Conservation (phyloP, 1,140 invertebrate species). For the Ladona fulva region DNA sequence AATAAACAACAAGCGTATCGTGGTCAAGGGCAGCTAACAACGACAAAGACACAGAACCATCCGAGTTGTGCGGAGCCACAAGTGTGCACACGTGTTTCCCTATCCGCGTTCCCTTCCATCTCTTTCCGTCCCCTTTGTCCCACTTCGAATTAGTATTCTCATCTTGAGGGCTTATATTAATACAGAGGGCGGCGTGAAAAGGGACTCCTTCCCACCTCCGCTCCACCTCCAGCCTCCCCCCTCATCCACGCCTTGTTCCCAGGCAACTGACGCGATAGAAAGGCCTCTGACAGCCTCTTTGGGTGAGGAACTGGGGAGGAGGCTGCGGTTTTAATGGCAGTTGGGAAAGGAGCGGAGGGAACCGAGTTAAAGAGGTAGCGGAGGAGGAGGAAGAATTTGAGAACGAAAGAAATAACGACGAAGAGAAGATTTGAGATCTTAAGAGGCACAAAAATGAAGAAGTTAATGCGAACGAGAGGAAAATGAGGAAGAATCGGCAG, state of each 20-base stretch:
- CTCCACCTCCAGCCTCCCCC: not conserved
- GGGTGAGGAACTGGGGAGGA: not conserved
- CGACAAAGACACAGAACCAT: not conserved
- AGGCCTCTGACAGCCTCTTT: not conserved
- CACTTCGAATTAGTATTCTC: constrained; percentile 28
- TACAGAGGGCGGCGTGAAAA: not conserved
- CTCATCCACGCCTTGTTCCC: not conserved
- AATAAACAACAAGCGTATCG: not conserved
- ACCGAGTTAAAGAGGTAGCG: no score
- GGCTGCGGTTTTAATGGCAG: not conserved
- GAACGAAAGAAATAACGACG: no score
- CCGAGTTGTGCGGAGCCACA: not conserved
- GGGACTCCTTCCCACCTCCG: not conserved
- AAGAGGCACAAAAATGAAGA: no score
- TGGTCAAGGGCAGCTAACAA: not conserved
- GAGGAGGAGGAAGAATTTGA: no score
- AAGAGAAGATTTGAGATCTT: no score
- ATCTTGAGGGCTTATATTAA: constrained; percentile 1
- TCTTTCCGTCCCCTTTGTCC: constrained; percentile 85
- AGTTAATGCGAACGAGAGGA: no score
- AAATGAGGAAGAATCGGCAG: no score
- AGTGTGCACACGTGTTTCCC: constrained; percentile 47
- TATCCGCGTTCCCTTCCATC: constrained; percentile 72
- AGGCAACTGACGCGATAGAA: constrained; percentile 3
- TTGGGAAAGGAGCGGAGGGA: not conserved